Percentiles rank a stretch among this genome's conserved stretches.
phyloP scores from a whole-genome alignment of 2,113 vertebrate genomes.

The Sceloporus tristichus region DNA sequence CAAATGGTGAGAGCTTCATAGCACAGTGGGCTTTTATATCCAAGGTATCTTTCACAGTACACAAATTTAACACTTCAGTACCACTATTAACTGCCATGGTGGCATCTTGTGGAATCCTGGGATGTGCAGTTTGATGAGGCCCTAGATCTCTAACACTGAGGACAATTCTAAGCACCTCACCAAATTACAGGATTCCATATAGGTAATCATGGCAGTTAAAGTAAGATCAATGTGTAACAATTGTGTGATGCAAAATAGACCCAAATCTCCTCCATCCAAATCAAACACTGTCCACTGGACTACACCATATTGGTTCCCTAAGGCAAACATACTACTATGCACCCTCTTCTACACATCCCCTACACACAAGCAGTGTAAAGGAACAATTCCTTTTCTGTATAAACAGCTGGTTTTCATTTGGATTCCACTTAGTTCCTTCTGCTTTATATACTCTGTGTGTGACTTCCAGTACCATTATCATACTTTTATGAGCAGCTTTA shows the following conservation, averaged over 20 bases:
- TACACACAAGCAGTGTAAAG: not conserved
- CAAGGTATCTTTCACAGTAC: no score
- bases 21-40: not conserved
- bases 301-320: not conserved
- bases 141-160: no score
- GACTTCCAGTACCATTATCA: constrained; percentile 39
- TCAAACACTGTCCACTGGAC: not conserved
- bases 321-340: not conserved
- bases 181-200: no score
- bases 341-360: not conserved
- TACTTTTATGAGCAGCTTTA: constrained; percentile 27
- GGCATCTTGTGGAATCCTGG: no score
- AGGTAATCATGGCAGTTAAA: no score
- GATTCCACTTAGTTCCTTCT: constrained; percentile 22
- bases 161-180: no score
- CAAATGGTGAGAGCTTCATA: not conserved
- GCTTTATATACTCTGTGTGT: constrained; percentile 20
- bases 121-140: no score
- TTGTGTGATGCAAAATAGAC: not conserved
- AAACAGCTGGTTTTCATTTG: constrained; percentile 29
- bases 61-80: no score
- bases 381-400: constrained; percentile 1
- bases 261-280: not conserved
- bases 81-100: no score
- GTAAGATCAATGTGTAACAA: no score